Conservation (phyloP, 2,113 vertebrate species). For the Actenoides hombroni region DNA sequence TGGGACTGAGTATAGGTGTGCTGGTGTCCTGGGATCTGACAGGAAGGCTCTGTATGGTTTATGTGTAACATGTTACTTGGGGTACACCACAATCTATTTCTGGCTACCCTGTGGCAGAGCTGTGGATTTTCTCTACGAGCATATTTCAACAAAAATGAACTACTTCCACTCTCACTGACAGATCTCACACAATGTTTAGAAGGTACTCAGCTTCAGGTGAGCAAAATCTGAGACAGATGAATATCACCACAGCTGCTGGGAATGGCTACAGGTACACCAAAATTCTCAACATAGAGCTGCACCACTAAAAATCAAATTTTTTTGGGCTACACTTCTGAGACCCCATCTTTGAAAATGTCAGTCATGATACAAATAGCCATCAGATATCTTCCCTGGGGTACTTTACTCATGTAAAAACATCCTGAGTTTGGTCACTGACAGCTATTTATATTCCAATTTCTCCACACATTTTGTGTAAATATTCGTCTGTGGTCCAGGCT, state of each 20-base stretch:
- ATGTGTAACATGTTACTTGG: background rate
- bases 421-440: background rate
- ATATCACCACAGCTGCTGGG: background rate
- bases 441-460: slow-evolving; percentile 18
- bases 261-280: background rate
- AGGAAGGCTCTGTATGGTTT: background rate
- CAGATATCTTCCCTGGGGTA: background rate
- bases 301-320: background rate
- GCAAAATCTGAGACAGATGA: background rate
- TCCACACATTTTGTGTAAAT: slow-evolving; percentile 20
- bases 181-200: background rate
- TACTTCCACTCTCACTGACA: background rate
- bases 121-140: background rate
- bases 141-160: background rate
- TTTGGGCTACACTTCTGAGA: background rate
- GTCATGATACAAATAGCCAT: background rate
- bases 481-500: slow-evolving; percentile 13
- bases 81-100: background rate
- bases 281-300: background rate
- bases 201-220: background rate
- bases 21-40: background rate
- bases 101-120: background rate
- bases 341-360: background rate
- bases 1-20: background rate
- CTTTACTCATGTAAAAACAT: background rate